These are phyloP conservation scores for Microchrysa polita DNA, from an alignment of 2,888 invertebrate genomes.

Conservation along the genomic window DNA sequence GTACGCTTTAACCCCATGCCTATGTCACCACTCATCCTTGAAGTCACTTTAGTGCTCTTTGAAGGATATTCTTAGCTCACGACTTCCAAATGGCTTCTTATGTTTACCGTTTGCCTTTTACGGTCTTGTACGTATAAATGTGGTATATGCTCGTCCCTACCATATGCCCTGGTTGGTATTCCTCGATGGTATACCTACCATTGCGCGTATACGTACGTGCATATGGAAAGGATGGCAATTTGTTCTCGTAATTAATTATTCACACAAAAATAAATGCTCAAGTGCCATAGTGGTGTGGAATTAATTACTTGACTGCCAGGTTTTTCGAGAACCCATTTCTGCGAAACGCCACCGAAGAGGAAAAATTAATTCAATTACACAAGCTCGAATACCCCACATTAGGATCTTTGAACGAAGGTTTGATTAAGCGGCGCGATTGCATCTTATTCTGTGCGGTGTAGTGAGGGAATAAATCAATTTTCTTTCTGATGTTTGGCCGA, in stretches of 20 bases:
- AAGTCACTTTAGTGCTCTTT: slow-evolving; percentile 24
- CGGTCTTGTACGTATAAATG: slow-evolving; percentile 2
- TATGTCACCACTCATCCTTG: slow-evolving; percentile 44
- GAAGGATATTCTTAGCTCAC: not conserved
- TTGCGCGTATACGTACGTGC: slow-evolving; percentile 15
- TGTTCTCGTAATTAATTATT: slow-evolving; percentile 45
- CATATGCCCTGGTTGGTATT: not conserved
- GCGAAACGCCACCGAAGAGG: slow-evolving; percentile 38
- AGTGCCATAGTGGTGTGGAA: slow-evolving; percentile 46
- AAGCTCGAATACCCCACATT: slow-evolving; percentile 43
- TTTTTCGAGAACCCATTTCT: slow-evolving; percentile 43
- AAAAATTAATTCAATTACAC: slow-evolving; percentile 48
- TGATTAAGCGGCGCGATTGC: slow-evolving; percentile 39
- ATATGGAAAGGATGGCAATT: slow-evolving; percentile 31
- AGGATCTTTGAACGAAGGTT: slow-evolving; percentile 26
- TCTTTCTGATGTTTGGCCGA: not conserved
- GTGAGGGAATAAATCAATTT: slow-evolving; percentile 33
- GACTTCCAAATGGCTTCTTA: slow-evolving; percentile 25
- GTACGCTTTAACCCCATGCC: not conserved
- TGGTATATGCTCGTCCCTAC: not conserved
- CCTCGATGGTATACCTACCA: no score
- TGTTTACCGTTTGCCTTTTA: slow-evolving; percentile 33
- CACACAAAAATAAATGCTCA: slow-evolving; percentile 47
- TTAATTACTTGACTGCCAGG: slow-evolving; percentile 48
- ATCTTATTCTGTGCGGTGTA: slow-evolving; percentile 6